Conservation (phyloP, 2,113 vertebrate genomes). For the Chaenogobius annularis region DNA sequence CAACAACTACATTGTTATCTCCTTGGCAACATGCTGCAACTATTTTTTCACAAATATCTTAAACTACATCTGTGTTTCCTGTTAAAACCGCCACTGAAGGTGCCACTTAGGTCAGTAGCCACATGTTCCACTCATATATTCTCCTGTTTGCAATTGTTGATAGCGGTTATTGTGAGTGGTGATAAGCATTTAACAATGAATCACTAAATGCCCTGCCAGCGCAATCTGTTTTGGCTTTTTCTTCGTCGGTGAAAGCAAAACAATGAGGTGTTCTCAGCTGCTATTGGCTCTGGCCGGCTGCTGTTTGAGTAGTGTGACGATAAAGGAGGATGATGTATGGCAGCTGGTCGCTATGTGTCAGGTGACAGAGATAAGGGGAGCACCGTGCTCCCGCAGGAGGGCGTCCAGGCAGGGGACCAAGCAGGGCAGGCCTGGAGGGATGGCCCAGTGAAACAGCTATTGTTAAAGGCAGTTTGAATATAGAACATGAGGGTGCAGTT, state of each 20-base stretch:
- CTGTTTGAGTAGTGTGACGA: constrained; percentile 45
- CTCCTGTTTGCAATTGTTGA: constrained; percentile 22
- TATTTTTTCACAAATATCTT: background rate
- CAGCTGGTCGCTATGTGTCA: constrained; percentile 57
- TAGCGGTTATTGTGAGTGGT: constrained; percentile 24
- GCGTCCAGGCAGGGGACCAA: constrained; percentile 59
- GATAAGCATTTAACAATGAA: constrained; percentile 60
- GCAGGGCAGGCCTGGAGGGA: constrained; percentile 23
- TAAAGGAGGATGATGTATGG: constrained; percentile 56
- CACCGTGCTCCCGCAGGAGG: constrained; percentile 55
- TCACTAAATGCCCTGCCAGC: constrained; percentile 27
- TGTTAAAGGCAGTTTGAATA: background rate
- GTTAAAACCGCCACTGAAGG: constrained; percentile 14
- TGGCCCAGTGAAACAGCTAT: constrained; percentile 13
- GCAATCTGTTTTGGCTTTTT: constrained; percentile 49
- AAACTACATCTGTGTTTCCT: background rate
- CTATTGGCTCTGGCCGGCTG: constrained; percentile 33
- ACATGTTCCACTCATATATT: constrained; percentile 34
- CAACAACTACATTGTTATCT: constrained; percentile 16
- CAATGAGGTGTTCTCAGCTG: constrained; percentile 29
- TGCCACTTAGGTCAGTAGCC: constrained; percentile 34
- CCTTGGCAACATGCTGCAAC: constrained; percentile 7
- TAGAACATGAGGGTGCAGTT: no score
- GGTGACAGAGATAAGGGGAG: constrained; percentile 35
- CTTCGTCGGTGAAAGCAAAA: constrained; percentile 33